phyloP scores from a whole-genome alignment of 1,140 invertebrate species.

The Agraylea sexmaculata region DNA sequence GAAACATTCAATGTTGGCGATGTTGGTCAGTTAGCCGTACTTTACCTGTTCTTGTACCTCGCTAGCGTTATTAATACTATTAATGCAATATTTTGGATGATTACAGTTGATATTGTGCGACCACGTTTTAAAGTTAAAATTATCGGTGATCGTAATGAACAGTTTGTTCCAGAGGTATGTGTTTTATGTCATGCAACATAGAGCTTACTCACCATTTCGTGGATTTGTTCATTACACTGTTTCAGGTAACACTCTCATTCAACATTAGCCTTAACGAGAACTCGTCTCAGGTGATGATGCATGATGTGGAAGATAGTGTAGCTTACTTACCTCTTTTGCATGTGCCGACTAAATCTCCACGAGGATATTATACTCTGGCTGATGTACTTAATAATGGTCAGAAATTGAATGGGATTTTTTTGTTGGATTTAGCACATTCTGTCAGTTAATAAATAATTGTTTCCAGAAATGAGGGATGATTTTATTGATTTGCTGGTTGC shows the following conservation, averaged over 20 bases:
- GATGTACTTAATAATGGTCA: constrained; percentile 35
- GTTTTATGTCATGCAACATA: constrained; percentile 2
- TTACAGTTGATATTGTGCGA: constrained; percentile 49
- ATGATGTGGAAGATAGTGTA: constrained; percentile 38
- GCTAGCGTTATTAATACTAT: constrained; percentile 8
- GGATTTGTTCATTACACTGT: constrained; percentile 15
- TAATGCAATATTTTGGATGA: constrained; percentile 13
- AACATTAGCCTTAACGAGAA: constrained; percentile 48
- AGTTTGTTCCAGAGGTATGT: constrained; percentile 44
- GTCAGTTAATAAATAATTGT: constrained; percentile 6
- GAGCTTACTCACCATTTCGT: not conserved
- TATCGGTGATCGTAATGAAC: constrained; percentile 40
- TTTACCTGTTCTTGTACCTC: constrained; percentile 4
- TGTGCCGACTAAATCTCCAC: constrained; percentile 46
- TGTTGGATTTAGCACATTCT: constrained; percentile 5
- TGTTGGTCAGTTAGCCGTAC: constrained; percentile 40
- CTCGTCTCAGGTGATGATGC: constrained; percentile 40
- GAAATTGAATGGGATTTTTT: constrained; percentile 12
- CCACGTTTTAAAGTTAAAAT: constrained; percentile 44
- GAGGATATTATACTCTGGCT: constrained; percentile 38
- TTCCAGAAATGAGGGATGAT: constrained; percentile 25
- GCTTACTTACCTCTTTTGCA: constrained; percentile 39
- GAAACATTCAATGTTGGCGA: constrained; percentile 49
- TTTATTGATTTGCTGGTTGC: constrained; percentile 41
- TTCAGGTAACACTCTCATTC: constrained; percentile 42